Evolutionary conservation across 2,888 invertebrate species (phyloP), one percentile per base, ranked within the genome.

Genomic region (Boloria selene): DNA sequence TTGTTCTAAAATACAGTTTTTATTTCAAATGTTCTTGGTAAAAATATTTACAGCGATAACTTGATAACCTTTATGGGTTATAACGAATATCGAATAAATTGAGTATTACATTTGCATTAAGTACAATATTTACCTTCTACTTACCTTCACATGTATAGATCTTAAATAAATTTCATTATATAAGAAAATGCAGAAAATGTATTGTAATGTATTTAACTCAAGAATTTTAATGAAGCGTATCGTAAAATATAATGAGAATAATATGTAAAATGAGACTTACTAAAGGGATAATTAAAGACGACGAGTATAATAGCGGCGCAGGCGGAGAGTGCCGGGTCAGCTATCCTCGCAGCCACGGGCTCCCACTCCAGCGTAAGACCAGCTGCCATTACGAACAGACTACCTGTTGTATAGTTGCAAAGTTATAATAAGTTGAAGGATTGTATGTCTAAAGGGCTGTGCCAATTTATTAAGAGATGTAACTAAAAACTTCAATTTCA

Each of bases 211-310:
- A n/a, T n/a, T n/a, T 10, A 38, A 38, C 7, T 10, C 10, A 10
- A 38, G 10, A 0, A 4, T 4, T 26, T 26, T 26, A 26, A 26
- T 26, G 10, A 38, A 38, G 10, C 31, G 2, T 38, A 38, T 7
- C 10, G 10, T 7, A 38, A 38, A 31, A 31, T 7, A 38, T 10
- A 38, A 31, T 31, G 10, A 38, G 7, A 38, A 38, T 38, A 38
- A 7, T 10, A 38, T 22, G 2, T 17, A 14, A 51, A 51, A 13
- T 18, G 5, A n/a, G 2, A 76, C 91, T 85, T 80, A 92, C 97
- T 95, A 85, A 96, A 97, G 0, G 97, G 96, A 85, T 95, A 96
- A 79, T 96, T 97, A 55, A 97, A 92, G 14, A 94, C 85, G 72
- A 96, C 94, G 49, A 97, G 92, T 1, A 95, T 84, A 3, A 95